These are phyloP conservation scores for Callionymus lyra DNA, from an alignment of 2,113 vertebrate species.

Conservation along the genomic window DNA sequence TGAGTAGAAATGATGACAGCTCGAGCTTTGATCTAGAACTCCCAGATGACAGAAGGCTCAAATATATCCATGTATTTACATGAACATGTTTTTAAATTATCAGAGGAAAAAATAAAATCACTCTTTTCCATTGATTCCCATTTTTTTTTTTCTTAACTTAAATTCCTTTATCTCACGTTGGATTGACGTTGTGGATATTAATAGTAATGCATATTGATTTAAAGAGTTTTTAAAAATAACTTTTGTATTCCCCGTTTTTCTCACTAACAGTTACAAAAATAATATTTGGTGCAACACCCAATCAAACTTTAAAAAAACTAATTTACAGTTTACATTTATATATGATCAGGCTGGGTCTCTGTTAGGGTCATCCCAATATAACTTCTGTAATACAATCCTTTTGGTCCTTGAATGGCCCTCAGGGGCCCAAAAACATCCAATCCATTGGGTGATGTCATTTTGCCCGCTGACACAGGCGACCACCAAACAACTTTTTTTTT, in stretches of 20 bases:
- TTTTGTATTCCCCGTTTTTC: no score
- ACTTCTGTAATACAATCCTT: slow-evolving; percentile 6
- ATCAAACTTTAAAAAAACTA: slow-evolving; percentile 10
- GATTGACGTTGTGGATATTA: no score
- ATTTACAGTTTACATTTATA: no score
- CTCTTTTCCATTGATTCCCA: no score
- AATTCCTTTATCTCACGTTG: no score
- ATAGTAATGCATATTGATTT: no score
- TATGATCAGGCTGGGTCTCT: no score
- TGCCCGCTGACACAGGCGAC: slow-evolving; percentile 16
- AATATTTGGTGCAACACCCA: not conserved
- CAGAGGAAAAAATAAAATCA: no score
- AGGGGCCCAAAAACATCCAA: slow-evolving; percentile 13
- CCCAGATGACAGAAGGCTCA: not conserved
- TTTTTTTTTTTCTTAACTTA: no score
- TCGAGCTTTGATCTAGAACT: slow-evolving; percentile 32
- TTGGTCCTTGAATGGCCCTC: slow-evolving; percentile 6
- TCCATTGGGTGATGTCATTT: slow-evolving; percentile 34
- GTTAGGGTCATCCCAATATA: slow-evolving; percentile 2
- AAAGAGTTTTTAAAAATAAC: no score
- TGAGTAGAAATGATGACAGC: slow-evolving; percentile 22
- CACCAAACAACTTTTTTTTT: slow-evolving; percentile 6
- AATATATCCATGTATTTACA: not conserved
- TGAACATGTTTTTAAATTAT: not conserved
- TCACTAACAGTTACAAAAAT: no score